Percentiles rank a stretch among this genome's conserved stretches.
Evolutionary conservation across 2,113 vertebrate species (phyloP).

Genomic region (Thryonomys swinderianus): DNA sequence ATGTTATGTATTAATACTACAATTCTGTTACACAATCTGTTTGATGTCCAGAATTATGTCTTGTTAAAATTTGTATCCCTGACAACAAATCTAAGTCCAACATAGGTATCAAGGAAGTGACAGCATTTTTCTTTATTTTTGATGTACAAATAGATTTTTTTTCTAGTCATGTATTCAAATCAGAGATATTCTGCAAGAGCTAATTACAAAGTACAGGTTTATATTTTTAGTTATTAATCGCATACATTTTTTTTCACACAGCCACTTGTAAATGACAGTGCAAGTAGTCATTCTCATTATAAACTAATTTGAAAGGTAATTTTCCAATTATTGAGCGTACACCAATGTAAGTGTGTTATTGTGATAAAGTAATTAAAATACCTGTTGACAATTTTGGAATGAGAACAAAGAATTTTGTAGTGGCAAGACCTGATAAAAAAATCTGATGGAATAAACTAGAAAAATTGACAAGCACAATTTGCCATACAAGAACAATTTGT

Average conservation of each 20-base stretch:
- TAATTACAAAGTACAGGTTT: conserved; percentile 13
- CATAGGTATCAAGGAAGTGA: neutral
- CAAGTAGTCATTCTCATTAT: conserved; percentile 66
- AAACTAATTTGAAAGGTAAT: conserved; percentile 68
- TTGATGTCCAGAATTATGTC: neutral
- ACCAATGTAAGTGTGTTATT: conserved; percentile 42
- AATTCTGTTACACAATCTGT: neutral
- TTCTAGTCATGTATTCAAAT: conserved; percentile 21
- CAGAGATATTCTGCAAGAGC: neutral
- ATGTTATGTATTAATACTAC: neutral
- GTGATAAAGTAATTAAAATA: conserved; percentile 65
- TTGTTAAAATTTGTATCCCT: neutral
- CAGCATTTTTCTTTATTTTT: neutral
- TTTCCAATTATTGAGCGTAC: conserved; percentile 67
- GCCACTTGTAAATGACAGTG: conserved; percentile 64
- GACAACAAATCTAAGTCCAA: neutral
- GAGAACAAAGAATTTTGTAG: conserved; percentile 62
- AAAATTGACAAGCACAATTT: conserved; percentile 65
- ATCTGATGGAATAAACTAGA: conserved; percentile 66
- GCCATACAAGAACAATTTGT: conserved; percentile 69
- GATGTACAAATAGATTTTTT: neutral
- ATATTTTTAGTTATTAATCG: conserved; percentile 66
- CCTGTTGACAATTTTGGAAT: conserved; percentile 64
- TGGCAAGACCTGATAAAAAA: conserved; percentile 55
- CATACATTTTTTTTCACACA: conserved; percentile 50